Percentiles rank a stretch among this genome's conserved stretches.
Conservation (phyloP, 2,888 invertebrate genomes). For the Bellardia bayeri region DNA sequence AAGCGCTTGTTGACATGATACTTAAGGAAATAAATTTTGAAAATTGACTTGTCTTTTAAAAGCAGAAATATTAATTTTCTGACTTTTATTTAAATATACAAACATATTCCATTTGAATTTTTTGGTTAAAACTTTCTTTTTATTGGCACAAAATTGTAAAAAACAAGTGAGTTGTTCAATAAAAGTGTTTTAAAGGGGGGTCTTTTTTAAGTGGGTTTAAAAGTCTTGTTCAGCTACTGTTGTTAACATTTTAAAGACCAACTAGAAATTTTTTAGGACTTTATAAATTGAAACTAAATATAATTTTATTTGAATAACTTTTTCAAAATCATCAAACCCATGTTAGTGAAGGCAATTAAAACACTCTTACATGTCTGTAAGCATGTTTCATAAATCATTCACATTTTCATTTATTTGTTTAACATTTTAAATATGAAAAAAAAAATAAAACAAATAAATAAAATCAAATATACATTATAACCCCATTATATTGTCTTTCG, state of each 20-base stretch:
- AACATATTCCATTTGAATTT: neutral
- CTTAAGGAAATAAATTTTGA: conserved; percentile 42
- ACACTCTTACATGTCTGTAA: neutral
- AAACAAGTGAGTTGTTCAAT: conserved; percentile 8
- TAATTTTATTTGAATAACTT: neutral
- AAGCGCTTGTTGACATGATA: conserved; percentile 46
- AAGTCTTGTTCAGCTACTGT: conserved; percentile 36
- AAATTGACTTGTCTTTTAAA: conserved; percentile 50
- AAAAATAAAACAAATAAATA: neutral
- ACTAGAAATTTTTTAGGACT: neutral
- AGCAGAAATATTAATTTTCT: conserved; percentile 30
- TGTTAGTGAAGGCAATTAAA: conserved; percentile 28
- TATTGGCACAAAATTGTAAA: conserved; percentile 5
- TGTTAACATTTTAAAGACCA: neutral
- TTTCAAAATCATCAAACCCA: neutral
- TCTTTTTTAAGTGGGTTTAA: conserved; percentile 23
- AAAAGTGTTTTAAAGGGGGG: conserved; percentile 20
- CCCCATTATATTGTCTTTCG: conserved; percentile 31
- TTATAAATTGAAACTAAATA: too few relatives aligned
- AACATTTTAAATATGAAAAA: neutral
- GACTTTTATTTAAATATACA: neutral
- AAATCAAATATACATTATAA: conserved; percentile 29
- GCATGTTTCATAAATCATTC: conserved; percentile 41
- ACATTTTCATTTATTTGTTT: conserved; percentile 16
- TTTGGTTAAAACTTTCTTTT: conserved; percentile 29